Evolutionary conservation across 2,888 invertebrate species (phyloP), one percentile per base, ranked within the genome.

Genomic region (Platycnemis pennipes): DNA sequence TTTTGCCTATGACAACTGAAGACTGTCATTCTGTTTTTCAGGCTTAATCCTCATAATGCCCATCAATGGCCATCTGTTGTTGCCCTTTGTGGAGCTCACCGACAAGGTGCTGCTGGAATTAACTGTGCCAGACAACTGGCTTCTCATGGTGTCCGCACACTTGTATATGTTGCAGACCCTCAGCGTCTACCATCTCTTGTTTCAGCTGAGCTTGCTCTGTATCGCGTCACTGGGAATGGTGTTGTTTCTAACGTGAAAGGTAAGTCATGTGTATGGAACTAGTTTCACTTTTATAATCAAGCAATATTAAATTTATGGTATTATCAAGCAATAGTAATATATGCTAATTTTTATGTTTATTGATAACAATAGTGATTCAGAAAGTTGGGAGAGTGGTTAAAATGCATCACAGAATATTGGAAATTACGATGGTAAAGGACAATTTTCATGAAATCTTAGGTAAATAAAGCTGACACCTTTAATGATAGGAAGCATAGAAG

Each of bases 1-100:
- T n/a, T n/a, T n/a, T n/a, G n/a, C n/a, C n/a, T n/a, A n/a, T n/a
- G n/a, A 49, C 16, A 49, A 49, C 49, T 11, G 86, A n/a, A 37
- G 44, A 88, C 42, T 85, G n/a, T 94, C 87, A 26, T 45, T 37
- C 4, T 46, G 49, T 53, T 0, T 94, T 95, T 42, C 95, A 96
- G 99, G 94, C 97, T 99, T 94, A 98, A 98, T 96, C 98, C 99
- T 88, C 98, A 98, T 95, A 99, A 99, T 96, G 98, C 98, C 95
- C 99, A 99, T 97, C 99, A 99, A 96, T 97, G 98, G 97, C 99
- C 99, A 94, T 97, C 97, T 89, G 98, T 98, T 94, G 98, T 98
- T 94, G 97, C 98, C 95, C 97, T 99, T 94, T 98, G 98, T 95
- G 98, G 97, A 95, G 97, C 98, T 53, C 98, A 98, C 96, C 97